Conservation (phyloP, 2,888 invertebrate species). For the Brenthis ino region DNA sequence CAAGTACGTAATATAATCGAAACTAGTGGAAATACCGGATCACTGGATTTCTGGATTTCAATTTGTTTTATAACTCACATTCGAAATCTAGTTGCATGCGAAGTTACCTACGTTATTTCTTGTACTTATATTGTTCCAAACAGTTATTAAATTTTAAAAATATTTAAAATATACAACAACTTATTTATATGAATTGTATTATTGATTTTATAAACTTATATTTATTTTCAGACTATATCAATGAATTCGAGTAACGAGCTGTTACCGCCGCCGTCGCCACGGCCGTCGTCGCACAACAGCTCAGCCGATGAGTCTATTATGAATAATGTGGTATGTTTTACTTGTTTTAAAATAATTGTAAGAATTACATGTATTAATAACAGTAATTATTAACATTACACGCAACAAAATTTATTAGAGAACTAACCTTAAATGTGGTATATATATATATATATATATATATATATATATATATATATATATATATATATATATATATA, state of each 20-base stretch:
- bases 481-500: too few species aligned
- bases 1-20: slow-evolving; percentile 49
- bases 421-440: too few species aligned
- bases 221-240: slow-evolving; percentile 54
- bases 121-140: neutral
- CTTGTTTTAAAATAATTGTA: neutral
- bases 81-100: neutral
- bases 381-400: too few species aligned
- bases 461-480: too few species aligned
- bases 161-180: neutral
- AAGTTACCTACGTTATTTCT: neutral
- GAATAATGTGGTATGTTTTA: slow-evolving; percentile 62
- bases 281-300: slow-evolving; percentile 73
- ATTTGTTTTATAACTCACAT: too few species aligned
- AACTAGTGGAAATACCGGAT: neutral
- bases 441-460: too few species aligned
- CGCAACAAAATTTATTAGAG: too few species aligned
- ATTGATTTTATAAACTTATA: slow-evolving; percentile 11
- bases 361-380: too few species aligned
- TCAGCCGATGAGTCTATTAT: slow-evolving; percentile 65
- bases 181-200: neutral
- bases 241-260: slow-evolving; percentile 72
- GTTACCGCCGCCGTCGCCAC: slow-evolving; percentile 71
- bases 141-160: neutral
- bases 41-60: too few species aligned